Percentiles rank a stretch among this genome's conserved stretches.
Conservation (phyloP, 2,113 vertebrate species). For the Hystrix brachyura region DNA sequence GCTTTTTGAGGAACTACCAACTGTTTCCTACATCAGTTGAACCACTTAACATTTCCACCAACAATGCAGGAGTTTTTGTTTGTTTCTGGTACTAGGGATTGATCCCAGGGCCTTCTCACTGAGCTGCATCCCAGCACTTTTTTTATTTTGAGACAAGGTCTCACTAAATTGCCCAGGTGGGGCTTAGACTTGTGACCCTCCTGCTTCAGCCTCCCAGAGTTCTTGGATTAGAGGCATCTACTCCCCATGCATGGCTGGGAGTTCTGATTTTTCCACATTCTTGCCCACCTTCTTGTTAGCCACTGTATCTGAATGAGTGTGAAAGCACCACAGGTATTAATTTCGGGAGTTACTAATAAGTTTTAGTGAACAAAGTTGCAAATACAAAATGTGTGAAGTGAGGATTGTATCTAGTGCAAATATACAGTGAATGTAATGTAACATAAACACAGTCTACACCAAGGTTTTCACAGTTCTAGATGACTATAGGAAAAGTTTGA, state of each 20-base stretch:
- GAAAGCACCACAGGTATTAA: not conserved
- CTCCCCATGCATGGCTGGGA: not conserved
- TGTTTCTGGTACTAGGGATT: not conserved
- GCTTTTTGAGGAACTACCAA: not conserved
- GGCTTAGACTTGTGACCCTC: not conserved
- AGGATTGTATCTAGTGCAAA: not conserved
- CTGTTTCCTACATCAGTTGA: not conserved
- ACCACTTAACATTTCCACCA: not conserved
- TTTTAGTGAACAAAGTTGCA: not conserved
- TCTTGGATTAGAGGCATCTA: not conserved
- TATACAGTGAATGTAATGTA: not conserved
- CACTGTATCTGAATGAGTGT: not conserved
- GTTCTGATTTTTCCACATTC: not conserved
- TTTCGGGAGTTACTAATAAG: slow-evolving; percentile 11
- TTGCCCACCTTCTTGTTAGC: not conserved
- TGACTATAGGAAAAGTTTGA: slow-evolving; percentile 37
- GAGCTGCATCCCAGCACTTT: not conserved
- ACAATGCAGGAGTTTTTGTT: not conserved
- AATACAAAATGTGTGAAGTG: not conserved
- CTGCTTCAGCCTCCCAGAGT: not conserved
- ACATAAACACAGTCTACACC: not conserved
- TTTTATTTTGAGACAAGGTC: not conserved
- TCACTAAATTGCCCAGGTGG: not conserved
- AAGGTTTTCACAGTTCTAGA: slow-evolving; percentile 23
- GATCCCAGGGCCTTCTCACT: not conserved